Percentiles rank a stretch among this genome's conserved stretches.
Evolutionary conservation across 2,113 vertebrate species (phyloP).

Genomic region (Dicrurus megarhynchus): DNA sequence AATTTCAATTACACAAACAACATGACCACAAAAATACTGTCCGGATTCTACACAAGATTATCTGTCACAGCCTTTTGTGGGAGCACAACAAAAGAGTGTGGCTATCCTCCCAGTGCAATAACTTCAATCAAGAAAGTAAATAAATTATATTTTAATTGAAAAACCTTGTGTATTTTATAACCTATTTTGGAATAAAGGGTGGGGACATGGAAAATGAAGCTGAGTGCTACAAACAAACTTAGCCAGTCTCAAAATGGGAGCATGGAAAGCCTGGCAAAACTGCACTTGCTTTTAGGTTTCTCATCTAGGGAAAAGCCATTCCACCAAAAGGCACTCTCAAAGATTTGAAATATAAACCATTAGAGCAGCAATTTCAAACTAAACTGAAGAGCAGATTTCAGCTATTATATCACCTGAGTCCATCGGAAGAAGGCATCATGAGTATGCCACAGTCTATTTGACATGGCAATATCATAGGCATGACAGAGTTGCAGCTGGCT

Average conservation of each 20-base stretch:
- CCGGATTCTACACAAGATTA: not conserved
- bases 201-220: not conserved
- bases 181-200: not conserved
- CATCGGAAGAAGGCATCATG: not conserved
- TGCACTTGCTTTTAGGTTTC: not conserved
- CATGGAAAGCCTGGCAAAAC: not conserved
- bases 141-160: not conserved
- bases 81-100: not conserved
- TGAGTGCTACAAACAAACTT: not conserved
- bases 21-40: not conserved
- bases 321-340: not conserved
- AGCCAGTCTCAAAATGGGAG: not conserved
- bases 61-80: not conserved
- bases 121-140: not conserved
- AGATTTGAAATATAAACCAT: not conserved
- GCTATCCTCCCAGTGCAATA: not conserved
- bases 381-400: not conserved
- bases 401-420: not conserved
- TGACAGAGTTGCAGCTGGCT: not conserved
- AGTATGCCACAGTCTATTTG: not conserved
- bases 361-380: not conserved
- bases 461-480: not conserved
- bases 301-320: not conserved
- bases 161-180: not conserved
- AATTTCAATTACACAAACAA: conserved; percentile 2